A percentile compares a stretch with the other conserved stretches of the same genome.
Evolutionary conservation across 2,888 invertebrate species (phyloP).

Genomic region (Argyra leucocephala): DNA sequence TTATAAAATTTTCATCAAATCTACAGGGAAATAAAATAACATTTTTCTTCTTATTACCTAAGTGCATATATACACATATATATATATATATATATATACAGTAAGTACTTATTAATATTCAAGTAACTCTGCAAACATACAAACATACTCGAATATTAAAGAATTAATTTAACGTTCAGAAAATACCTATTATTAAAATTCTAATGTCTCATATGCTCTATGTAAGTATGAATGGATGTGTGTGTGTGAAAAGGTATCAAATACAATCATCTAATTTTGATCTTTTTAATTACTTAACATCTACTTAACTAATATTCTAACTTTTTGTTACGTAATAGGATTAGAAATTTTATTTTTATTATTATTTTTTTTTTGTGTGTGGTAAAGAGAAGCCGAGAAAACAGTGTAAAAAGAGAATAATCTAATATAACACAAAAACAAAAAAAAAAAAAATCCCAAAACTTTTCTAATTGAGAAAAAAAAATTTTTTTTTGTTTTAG

Average conservation of each 20-base stretch:
- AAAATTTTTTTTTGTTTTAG: not conserved
- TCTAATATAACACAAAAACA: too few relatives aligned
- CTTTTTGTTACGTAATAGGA: not conserved
- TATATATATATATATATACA: too few relatives aligned
- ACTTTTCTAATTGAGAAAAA: not conserved
- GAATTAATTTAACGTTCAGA: too few relatives aligned
- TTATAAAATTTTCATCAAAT: not conserved
- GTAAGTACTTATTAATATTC: too few relatives aligned
- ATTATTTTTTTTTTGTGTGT: not conserved
- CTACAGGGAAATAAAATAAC: not conserved
- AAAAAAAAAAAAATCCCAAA: too few relatives aligned
- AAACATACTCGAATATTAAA: too few relatives aligned
- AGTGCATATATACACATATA: not conserved
- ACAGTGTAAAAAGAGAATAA: too few relatives aligned
- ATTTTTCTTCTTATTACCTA: not conserved
- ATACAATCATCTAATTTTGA: not conserved
- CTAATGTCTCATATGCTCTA: too few relatives aligned
- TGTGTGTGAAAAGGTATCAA: not conserved
- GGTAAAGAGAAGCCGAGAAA: not conserved
- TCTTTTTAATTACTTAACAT: slow-evolving; percentile 3
- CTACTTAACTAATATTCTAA: slow-evolving; percentile 6
- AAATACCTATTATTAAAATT: too few relatives aligned
- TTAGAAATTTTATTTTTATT: not conserved
- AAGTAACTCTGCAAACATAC: too few relatives aligned
- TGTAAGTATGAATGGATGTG: not conserved